These are phyloP conservation scores for Pangasius sanitwongsei DNA, from an alignment of 2,797 vertebrate species.

Conservation along the genomic window DNA sequence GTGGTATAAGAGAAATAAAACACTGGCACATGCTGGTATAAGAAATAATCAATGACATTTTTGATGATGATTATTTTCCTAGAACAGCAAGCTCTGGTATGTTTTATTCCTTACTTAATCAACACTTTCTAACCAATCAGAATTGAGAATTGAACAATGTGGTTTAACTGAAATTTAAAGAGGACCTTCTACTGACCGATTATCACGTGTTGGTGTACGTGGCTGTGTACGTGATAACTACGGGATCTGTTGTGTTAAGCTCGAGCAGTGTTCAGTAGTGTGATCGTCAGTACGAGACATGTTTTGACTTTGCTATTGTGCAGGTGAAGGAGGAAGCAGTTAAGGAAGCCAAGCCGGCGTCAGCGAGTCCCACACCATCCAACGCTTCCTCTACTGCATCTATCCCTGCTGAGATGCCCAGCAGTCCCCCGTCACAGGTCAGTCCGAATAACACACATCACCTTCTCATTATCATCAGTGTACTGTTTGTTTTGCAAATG, in stretches of 20 bases:
- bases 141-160: neutral
- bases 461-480: neutral
- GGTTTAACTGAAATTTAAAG: too few species aligned
- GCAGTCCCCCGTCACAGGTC: constrained; percentile 53
- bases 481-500: neutral
- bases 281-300: neutral
- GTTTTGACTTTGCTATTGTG: constrained; percentile 8
- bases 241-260: neutral
- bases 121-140: neutral
- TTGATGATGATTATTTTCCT: neutral
- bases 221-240: neutral
- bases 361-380: constrained; percentile 64
- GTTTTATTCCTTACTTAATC: neutral
- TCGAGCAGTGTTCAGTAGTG: neutral
- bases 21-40: neutral
- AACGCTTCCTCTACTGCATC: constrained; percentile 66
- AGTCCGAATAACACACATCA: neutral
- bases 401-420: constrained; percentile 48
- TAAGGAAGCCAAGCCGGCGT: constrained; percentile 53
- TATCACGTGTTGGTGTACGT: neutral
- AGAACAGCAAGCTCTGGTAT: neutral
- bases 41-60: neutral
- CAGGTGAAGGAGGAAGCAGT: constrained; percentile 59
- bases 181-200: neutral
- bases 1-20: neutral